Percentiles rank a stretch among this genome's conserved stretches.
Evolutionary conservation across 2,113 vertebrate genomes (phyloP).

Genomic region (Muntiacus muntjak): DNA sequence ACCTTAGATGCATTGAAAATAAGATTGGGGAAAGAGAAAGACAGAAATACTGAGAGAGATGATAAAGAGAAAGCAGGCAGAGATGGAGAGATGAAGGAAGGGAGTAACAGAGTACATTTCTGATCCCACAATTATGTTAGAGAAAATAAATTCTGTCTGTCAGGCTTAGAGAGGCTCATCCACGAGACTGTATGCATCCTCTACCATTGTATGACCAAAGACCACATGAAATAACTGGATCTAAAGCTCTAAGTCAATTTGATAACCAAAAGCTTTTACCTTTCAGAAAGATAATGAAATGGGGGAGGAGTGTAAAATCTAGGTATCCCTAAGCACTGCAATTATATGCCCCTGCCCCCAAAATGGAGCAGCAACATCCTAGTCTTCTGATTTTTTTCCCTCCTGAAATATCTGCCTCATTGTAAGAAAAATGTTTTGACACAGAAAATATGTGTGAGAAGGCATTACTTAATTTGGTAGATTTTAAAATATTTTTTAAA

Average conservation of each 20-base stretch:
- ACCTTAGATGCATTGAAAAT: not conserved
- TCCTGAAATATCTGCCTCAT: not conserved
- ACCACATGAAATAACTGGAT: not conserved
- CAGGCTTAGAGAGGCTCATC: not conserved
- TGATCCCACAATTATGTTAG: not conserved
- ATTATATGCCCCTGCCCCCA: too few species aligned
- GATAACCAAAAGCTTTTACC: not conserved
- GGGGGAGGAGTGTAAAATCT: not conserved
- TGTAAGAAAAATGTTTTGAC: not conserved
- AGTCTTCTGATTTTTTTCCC: not conserved
- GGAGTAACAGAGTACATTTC: too few species aligned
- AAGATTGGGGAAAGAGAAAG: not conserved
- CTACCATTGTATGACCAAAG: not conserved
- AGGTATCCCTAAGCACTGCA: not conserved
- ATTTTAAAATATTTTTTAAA: not conserved
- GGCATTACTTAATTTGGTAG: not conserved
- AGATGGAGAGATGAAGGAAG: not conserved
- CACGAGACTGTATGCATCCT: too few species aligned
- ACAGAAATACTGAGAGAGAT: not conserved
- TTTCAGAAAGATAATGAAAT: not conserved
- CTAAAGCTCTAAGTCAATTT: not conserved
- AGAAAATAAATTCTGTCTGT: not conserved
- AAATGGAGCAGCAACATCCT: not conserved
- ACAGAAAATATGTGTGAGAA: not conserved
- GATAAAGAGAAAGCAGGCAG: not conserved